Conservation (phyloP, 2,888 invertebrate species). For the Drosophila paracracens region DNA sequence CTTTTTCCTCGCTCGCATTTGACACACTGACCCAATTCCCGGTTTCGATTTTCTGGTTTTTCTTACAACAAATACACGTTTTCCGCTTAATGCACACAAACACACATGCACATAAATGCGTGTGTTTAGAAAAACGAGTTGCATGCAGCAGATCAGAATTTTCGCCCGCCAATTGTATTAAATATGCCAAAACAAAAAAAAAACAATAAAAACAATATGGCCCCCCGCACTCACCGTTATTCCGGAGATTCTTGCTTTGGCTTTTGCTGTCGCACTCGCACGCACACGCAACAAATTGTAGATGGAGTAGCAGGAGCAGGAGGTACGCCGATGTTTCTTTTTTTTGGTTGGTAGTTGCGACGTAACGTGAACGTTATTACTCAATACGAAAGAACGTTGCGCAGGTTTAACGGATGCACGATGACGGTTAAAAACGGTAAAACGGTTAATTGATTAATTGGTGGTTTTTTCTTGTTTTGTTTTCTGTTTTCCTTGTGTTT, state of each 20-base stretch:
- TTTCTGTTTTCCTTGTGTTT: constrained; percentile 52
- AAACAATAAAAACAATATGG: not conserved
- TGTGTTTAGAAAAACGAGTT: constrained; percentile 59
- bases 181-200: constrained; percentile 3
- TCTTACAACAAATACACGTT: constrained; percentile 70
- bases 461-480: constrained; percentile 38
- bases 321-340: not conserved
- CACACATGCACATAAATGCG: constrained; percentile 35
- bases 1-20: constrained; percentile 51
- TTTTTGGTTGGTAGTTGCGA: constrained; percentile 6
- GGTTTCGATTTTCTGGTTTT: constrained; percentile 83
- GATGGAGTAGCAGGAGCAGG: not conserved
- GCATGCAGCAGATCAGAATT: constrained; percentile 56
- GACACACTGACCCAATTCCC: constrained; percentile 83
- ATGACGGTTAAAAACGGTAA: constrained; percentile 41
- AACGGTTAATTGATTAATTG: constrained; percentile 25
- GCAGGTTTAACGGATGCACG: constrained; percentile 31
- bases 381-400: constrained; percentile 41
- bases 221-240: constrained; percentile 32
- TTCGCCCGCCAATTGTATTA: constrained; percentile 43
- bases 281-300: constrained; percentile 12
- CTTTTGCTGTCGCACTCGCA: constrained; percentile 21
- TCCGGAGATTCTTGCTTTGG: constrained; percentile 19
- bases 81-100: constrained; percentile 65
- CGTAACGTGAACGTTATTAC: constrained; percentile 28